A percentile compares a stretch with the other conserved stretches of the same genome.
Conservation (phyloP, 2,888 invertebrate genomes). For the Vesta saturnalis region DNA sequence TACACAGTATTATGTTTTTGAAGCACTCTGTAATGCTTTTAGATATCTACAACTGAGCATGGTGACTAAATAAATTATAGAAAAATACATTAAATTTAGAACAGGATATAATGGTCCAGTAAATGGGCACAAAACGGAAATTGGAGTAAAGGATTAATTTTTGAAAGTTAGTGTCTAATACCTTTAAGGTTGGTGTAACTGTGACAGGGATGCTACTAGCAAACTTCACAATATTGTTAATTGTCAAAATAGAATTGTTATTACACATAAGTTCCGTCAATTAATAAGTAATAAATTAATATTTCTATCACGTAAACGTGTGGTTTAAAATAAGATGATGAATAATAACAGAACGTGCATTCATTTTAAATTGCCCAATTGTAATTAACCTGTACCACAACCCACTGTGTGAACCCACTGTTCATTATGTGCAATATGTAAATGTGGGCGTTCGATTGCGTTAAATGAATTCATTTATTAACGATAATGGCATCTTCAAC, state of each 20-base stretch:
- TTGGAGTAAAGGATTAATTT: no score
- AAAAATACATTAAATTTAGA: no score
- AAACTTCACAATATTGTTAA: no score
- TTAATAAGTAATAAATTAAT: background rate
- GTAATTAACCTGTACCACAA: background rate
- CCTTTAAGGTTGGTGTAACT: no score
- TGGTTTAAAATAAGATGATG: background rate
- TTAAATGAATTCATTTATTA: constrained; percentile 20
- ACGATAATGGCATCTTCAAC: constrained; percentile 60
- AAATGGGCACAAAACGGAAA: no score
- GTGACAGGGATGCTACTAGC: no score
- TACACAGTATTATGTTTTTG: no score
- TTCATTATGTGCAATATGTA: background rate
- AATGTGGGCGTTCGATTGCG: constrained; percentile 25
- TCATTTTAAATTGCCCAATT: background rate
- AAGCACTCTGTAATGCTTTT: no score
- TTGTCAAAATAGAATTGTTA: background rate
- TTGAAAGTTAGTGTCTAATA: no score
- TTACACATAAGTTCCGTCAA: background rate
- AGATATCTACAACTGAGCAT: no score
- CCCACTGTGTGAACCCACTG: background rate
- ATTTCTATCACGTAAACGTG: background rate
- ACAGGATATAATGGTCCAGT: no score
- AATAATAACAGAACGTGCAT: background rate
- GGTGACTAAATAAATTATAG: no score